These are phyloP conservation scores for Physocephala rufipes DNA, from an alignment of 2,888 invertebrate species.

Conservation along the genomic window DNA sequence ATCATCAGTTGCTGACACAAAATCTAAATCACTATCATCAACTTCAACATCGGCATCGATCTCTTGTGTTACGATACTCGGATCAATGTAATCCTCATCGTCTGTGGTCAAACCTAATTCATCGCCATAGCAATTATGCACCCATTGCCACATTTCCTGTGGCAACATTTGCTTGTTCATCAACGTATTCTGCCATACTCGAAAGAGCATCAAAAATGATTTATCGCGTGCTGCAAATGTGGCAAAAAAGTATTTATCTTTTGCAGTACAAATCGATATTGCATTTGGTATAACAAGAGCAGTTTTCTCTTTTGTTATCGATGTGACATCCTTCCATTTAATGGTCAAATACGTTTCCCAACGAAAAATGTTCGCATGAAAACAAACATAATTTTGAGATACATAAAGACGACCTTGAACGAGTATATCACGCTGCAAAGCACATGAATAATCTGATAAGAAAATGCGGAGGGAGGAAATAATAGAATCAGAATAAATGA, in stretches of 20 bases:
- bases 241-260: conserved; percentile 91
- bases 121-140: conserved; percentile 92
- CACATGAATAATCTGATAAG: conserved; percentile 91
- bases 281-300: conserved; percentile 96
- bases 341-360: conserved; percentile 92
- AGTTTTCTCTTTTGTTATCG: conserved; percentile 95
- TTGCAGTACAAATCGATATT: conserved; percentile 82
- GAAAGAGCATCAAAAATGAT: conserved; percentile 93
- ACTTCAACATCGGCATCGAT: conserved; percentile 43
- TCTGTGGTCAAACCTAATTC: conserved; percentile 92
- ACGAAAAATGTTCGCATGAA: conserved; percentile 96
- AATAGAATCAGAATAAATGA: neutral
- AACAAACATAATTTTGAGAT: conserved; percentile 94
- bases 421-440: conserved; percentile 93
- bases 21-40: conserved; percentile 50
- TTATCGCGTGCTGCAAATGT: conserved; percentile 95
- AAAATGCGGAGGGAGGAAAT: conserved; percentile 15
- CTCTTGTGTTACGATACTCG: conserved; percentile 57
- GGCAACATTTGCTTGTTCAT: conserved; percentile 86
- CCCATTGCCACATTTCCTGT: conserved; percentile 90
- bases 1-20: conserved; percentile 54
- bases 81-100: conserved; percentile 85
- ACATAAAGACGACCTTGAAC: conserved; percentile 96
- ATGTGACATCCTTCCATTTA: conserved; percentile 89
- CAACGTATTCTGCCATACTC: conserved; percentile 95